Percentiles rank a stretch among this genome's conserved stretches.
Evolutionary conservation across 1,140 invertebrate species (phyloP).

Genomic region (Drosophila ohnishii): DNA sequence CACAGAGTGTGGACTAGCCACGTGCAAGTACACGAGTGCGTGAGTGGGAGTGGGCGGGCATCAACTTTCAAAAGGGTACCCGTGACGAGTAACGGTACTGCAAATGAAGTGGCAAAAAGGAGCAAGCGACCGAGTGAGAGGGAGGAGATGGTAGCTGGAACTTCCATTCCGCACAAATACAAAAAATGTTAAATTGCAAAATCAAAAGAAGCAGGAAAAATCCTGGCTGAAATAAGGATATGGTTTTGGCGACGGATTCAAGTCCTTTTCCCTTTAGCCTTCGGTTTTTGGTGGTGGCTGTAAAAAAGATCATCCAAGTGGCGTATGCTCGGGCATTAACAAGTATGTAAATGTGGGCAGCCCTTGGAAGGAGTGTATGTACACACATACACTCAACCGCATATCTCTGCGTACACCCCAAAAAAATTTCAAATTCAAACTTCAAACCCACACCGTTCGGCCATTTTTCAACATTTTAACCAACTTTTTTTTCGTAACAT

Average conservation of each 20-base stretch:
- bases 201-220: slow-evolving; percentile 18
- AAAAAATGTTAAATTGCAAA: slow-evolving; percentile 33
- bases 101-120: slow-evolving; percentile 62
- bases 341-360: slow-evolving; percentile 33
- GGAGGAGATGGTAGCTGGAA: slow-evolving; percentile 1
- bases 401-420: too few species aligned
- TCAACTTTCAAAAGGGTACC: slow-evolving; percentile 33
- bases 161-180: slow-evolving; percentile 14
- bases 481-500: too few species aligned
- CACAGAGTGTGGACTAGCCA: neutral
- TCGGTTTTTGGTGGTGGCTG: slow-evolving; percentile 6
- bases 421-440: too few species aligned
- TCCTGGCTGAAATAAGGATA: neutral
- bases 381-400: neutral
- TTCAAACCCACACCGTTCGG: too few species aligned
- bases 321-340: slow-evolving; percentile 27
- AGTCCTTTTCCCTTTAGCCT: slow-evolving; percentile 7
- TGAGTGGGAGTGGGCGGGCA: slow-evolving; percentile 10
- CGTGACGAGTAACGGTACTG: slow-evolving; percentile 3
- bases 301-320: slow-evolving; percentile 43
- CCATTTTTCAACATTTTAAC: too few species aligned
- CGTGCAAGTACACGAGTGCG: slow-evolving; percentile 22
- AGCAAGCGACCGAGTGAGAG: neutral
- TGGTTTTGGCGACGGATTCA: neutral
- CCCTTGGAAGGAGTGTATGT: neutral